These are phyloP conservation scores for Charanyca ferruginea DNA, from an alignment of 2,888 invertebrate genomes.

Conservation along the genomic window DNA sequence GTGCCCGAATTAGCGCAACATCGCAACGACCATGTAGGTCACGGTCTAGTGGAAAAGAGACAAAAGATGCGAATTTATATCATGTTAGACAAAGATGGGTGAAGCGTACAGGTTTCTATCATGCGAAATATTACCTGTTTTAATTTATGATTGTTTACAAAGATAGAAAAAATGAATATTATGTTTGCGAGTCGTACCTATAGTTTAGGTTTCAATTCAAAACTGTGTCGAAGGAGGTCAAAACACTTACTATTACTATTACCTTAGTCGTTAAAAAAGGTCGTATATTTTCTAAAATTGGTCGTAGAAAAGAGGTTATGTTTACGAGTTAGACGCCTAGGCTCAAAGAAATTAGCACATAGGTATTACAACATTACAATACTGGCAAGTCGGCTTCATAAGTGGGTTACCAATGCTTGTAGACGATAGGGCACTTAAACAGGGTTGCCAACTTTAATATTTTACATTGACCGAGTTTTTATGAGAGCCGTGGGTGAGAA, in stretches of 20 bases:
- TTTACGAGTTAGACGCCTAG: constrained; percentile 9
- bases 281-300: constrained; percentile 5
- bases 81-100: constrained; percentile 63
- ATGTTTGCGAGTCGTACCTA: neutral
- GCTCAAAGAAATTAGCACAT: constrained; percentile 32
- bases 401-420: constrained; percentile 55
- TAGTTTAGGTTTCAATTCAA: neutral
- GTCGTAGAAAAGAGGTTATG: constrained; percentile 11
- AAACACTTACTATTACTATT: neutral
- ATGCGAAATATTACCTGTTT: constrained; percentile 51
- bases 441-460: constrained; percentile 46
- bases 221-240: neutral
- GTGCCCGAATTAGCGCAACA: constrained; percentile 82
- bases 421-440: constrained; percentile 47
- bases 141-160: constrained; percentile 27
- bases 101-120: constrained; percentile 54
- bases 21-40: constrained; percentile 81
- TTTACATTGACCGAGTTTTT: constrained; percentile 21
- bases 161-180: neutral
- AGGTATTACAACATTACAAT: constrained; percentile 53
- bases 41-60: constrained; percentile 76
- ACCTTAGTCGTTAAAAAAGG: neutral
- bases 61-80: constrained; percentile 39
- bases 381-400: constrained; percentile 37
- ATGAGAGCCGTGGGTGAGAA: neutral